These are phyloP conservation scores for Syrphus vitripennis DNA, from an alignment of 2,888 invertebrate species.

Conservation along the genomic window DNA sequence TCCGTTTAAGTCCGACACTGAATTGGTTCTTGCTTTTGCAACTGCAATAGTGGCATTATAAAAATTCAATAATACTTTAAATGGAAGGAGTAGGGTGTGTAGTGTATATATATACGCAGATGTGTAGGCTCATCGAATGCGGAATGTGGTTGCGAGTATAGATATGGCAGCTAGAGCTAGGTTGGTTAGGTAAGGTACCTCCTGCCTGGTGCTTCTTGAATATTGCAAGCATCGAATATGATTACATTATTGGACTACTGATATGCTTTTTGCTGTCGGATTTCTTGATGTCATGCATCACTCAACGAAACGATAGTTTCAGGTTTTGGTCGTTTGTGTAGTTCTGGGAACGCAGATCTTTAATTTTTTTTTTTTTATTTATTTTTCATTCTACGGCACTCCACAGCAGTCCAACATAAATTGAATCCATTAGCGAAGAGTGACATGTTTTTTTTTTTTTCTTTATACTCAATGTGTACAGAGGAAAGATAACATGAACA, in stretches of 20 bases:
- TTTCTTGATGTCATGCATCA: constrained; percentile 52
- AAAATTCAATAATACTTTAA: constrained; percentile 35
- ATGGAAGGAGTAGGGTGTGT: constrained; percentile 21
- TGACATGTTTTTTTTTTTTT: constrained; percentile 42
- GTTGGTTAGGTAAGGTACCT: not conserved
- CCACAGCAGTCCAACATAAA: constrained; percentile 20
- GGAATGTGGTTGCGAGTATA: constrained; percentile 38
- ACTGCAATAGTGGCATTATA: too few species aligned
- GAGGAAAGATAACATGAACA: constrained; percentile 21
- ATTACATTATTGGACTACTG: constrained; percentile 44
- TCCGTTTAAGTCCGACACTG: constrained; percentile 8
- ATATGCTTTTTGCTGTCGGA: constrained; percentile 51
- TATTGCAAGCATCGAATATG: constrained; percentile 36
- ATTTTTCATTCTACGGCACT: not conserved
- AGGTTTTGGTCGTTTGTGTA: constrained; percentile 19
- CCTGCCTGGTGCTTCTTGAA: constrained; percentile 15
- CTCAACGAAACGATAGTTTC: constrained; percentile 31
- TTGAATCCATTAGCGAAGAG: constrained; percentile 51
- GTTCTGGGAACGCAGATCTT: constrained; percentile 36
- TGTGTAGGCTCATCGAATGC: constrained; percentile 7
- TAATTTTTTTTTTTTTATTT: not conserved
- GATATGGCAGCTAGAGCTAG: not conserved
- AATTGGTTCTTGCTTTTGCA: not conserved
- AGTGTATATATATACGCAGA: too few species aligned
- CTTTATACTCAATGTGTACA: not conserved